Base-by-base conservation (phyloP, 1,140 invertebrate genomes). In the Galendromus occidentalis region DNA sequence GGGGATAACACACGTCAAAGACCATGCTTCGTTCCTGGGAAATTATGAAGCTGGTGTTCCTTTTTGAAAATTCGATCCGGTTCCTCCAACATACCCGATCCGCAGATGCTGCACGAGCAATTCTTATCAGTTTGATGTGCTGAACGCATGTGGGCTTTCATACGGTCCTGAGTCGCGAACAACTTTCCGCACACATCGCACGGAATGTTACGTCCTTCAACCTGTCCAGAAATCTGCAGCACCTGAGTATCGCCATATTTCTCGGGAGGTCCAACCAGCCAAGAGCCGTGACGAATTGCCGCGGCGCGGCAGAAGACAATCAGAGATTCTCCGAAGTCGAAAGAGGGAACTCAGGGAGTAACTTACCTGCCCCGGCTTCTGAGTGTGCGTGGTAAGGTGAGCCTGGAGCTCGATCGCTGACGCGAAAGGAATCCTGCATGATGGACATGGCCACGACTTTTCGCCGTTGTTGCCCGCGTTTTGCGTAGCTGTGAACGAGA, bases 401-500 rank as follows among this genome's bases (percentile, higher is more conserved):
- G 68, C 69, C 51, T 72, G 72, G 6, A 72, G 65, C 65, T 72
- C 72, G 44, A 65, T 71, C 18, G 72, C 72, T 30, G 67, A 68
- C 47, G 69, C 71, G 41, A 70, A 72, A 18, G 70, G 69, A 51
- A 72, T 68, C 65, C 72, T 72, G 55, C 72, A 72, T 14, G 71
- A 67, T 5, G 72, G 72, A 65, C 72, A 72, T 33, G 71, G 69
- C 72, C 72, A 72, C n/a, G 66, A 44, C 33, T 65, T 65, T 51
- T 69, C 69, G 30, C 68, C 68, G 22, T 55, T 65, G 22, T 66
- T 29, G 42, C 42, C 41, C 28, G 67, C 59, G 14, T 67, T 64
- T 14, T 66, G 55, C 64, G 64, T 66, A 28, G 33, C 66, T 42
- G 64, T 29, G 5, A 64, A 65, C 17, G 65, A 51, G 33, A 66